These are phyloP conservation scores for Elachura formosa DNA, from an alignment of 2,113 vertebrate genomes.

Conservation along the genomic window DNA sequence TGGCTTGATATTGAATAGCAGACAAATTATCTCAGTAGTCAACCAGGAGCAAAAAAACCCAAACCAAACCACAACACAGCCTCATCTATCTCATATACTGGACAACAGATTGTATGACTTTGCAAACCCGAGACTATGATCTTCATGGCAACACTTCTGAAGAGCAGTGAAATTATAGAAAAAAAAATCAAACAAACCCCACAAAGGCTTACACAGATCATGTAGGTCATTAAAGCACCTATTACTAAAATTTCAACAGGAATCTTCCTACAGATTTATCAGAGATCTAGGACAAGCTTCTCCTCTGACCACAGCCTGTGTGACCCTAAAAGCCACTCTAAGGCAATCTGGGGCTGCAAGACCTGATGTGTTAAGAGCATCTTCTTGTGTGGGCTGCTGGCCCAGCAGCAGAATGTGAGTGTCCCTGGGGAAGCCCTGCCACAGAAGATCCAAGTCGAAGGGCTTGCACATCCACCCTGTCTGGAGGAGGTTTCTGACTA, in stretches of 20 bases:
- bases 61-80: not conserved
- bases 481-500: not conserved
- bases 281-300: not conserved
- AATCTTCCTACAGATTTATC: not conserved
- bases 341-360: not conserved
- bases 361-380: not conserved
- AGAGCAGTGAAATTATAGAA: not conserved
- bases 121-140: not conserved
- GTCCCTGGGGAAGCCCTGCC: not conserved
- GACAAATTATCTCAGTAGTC: not conserved
- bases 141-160: not conserved
- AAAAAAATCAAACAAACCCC: not conserved
- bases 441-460: not conserved
- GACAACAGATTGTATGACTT: not conserved
- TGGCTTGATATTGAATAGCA: not conserved
- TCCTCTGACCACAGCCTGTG: not conserved
- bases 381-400: not conserved
- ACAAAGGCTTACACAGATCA: not conserved
- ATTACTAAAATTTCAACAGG: not conserved
- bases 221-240: not conserved
- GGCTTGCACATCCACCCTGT: not conserved
- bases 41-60: not conserved
- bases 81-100: accelerated
- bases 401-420: not conserved
- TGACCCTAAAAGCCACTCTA: not conserved